These are phyloP conservation scores for Cheilosia soror DNA, from an alignment of 2,888 invertebrate species.

Conservation along the genomic window DNA sequence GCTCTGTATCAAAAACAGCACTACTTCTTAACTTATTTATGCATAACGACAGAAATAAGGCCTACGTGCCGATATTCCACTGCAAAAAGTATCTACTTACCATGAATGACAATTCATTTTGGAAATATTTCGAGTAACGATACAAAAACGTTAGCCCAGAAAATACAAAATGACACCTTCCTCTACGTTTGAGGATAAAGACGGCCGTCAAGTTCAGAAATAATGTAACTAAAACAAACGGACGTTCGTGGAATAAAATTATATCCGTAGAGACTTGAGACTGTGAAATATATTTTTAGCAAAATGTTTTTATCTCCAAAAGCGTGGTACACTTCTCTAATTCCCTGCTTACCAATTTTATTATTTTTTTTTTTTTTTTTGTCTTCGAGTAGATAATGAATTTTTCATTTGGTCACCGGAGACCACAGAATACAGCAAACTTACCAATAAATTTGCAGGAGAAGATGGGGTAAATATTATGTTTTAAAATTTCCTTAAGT, in stretches of 20 bases:
- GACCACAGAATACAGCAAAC: neutral
- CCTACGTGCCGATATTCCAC: too few species aligned
- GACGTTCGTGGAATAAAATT: neutral
- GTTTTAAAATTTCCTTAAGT: slow-evolving; percentile 41
- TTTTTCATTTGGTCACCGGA: slow-evolving; percentile 26
- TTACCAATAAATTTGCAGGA: slow-evolving; percentile 6
- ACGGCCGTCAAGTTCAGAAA: neutral
- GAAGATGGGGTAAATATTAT: slow-evolving; percentile 4
- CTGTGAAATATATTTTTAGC: neutral
- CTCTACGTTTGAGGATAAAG: neutral
- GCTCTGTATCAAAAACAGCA: too few species aligned
- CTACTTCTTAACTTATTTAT: too few species aligned
- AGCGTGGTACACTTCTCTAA: neutral
- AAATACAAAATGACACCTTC: too few species aligned
- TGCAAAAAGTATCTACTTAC: too few species aligned
- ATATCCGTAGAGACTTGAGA: neutral
- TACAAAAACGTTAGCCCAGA: too few species aligned
- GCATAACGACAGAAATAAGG: too few species aligned
- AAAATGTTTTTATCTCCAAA: neutral
- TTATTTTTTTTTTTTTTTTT: slow-evolving; percentile 12
- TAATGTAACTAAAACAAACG: neutral
- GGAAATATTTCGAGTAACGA: too few species aligned
- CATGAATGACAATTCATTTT: too few species aligned
- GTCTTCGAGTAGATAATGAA: slow-evolving; percentile 25
- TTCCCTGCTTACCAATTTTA: slow-evolving; percentile 2